These are phyloP conservation scores for Pollenia amentaria DNA, from an alignment of 2,888 invertebrate species.

Conservation along the genomic window DNA sequence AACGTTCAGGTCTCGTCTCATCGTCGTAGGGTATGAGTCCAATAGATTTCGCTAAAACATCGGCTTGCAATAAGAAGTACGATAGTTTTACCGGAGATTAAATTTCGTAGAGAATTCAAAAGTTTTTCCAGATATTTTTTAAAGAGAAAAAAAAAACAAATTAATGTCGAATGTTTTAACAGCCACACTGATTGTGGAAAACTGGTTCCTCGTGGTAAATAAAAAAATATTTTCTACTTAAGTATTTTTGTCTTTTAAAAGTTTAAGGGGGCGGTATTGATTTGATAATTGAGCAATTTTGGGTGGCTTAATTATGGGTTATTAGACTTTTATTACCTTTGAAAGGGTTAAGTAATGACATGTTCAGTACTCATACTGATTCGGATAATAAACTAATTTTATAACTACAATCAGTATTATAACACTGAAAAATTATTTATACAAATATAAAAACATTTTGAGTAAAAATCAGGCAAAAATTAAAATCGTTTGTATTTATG, in stretches of 20 bases:
- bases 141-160: too few relatives aligned
- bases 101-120: background rate
- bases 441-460: too few relatives aligned
- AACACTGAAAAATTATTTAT: too few relatives aligned
- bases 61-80: constrained; percentile 77
- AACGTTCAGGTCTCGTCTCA: constrained; percentile 6
- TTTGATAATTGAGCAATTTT: constrained; percentile 25
- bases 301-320: constrained; percentile 10
- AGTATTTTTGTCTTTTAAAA: background rate
- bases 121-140: background rate
- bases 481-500: too few relatives aligned
- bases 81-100: constrained; percentile 21
- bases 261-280: background rate
- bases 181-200: background rate
- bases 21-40: constrained; percentile 78
- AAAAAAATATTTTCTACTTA: background rate
- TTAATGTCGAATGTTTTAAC: too few relatives aligned
- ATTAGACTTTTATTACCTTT: background rate
- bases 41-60: constrained; percentile 77
- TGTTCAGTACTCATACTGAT: too few relatives aligned
- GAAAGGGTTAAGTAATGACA: too few relatives aligned
- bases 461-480: too few relatives aligned
- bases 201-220: background rate
- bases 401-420: too few relatives aligned
- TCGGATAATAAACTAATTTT: too few relatives aligned